Evolutionary conservation across 2,113 vertebrate species (phyloP).

Genomic region (Melanerpes aurifrons): DNA sequence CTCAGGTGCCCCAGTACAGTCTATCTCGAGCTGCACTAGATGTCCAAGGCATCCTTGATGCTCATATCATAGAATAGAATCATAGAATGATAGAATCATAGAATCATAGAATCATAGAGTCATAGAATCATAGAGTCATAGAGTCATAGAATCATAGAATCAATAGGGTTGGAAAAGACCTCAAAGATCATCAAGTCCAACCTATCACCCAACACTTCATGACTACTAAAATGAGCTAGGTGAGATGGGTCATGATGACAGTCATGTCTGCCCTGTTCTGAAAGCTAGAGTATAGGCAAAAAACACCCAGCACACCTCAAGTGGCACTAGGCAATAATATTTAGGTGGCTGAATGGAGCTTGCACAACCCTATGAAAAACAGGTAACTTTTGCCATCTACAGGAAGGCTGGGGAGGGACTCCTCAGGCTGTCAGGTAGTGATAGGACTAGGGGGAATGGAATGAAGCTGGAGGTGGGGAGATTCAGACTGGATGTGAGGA

Average conservation of each 20-base stretch:
- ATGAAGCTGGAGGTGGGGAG: too few relatives aligned
- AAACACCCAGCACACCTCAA: neutral
- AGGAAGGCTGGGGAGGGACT: rapidly evolving
- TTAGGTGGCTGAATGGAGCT: neutral
- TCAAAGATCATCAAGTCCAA: too few relatives aligned
- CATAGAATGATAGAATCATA: too few relatives aligned
- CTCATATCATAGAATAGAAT: too few relatives aligned
- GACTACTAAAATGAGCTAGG: neutral
- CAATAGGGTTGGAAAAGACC: too few relatives aligned
- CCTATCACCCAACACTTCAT: too few relatives aligned
- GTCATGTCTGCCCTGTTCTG: neutral
- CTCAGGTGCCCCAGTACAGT: neutral
- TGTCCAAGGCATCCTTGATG: neutral
- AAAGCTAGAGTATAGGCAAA: neutral
- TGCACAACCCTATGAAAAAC: neutral
- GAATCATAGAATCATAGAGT: too few relatives aligned
- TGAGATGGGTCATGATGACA: neutral
- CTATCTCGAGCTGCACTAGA: neutral
- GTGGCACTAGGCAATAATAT: neutral
- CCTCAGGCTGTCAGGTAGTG: too few relatives aligned
- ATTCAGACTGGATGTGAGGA: too few relatives aligned
- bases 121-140: too few relatives aligned
- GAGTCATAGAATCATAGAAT: too few relatives aligned
- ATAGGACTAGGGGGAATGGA: too few relatives aligned
- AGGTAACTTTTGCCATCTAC: neutral